Evolutionary conservation across 1,140 invertebrate species (phyloP).

Genomic region (Calosoma granatense): DNA sequence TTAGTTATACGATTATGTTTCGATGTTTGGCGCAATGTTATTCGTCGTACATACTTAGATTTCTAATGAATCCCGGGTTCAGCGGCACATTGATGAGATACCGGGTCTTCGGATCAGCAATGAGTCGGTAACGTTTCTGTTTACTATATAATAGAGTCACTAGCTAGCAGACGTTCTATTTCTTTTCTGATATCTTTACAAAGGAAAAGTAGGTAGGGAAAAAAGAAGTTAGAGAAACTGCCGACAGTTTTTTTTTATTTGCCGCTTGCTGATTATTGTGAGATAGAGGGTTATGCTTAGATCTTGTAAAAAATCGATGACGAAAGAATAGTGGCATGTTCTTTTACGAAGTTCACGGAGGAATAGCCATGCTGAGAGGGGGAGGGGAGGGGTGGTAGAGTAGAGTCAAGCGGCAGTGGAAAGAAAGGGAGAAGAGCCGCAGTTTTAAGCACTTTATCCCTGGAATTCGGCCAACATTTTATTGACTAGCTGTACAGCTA

Average conservation of each 20-base stretch:
- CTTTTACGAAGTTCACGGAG: too few relatives aligned
- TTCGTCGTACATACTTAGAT: too few relatives aligned
- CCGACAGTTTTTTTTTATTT: conserved; percentile 3
- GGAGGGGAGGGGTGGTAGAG: neutral
- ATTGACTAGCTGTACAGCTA: conserved; percentile 1
- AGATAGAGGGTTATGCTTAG: conserved; percentile 1
- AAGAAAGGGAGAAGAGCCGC: neutral
- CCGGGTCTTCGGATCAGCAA: too few relatives aligned
- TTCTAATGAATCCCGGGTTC: too few relatives aligned
- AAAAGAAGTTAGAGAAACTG: conserved; percentile 1
- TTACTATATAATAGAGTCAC: too few relatives aligned
- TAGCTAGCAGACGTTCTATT: neutral
- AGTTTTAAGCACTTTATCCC: conserved; percentile 7
- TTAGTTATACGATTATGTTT: too few relatives aligned
- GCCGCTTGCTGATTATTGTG: neutral
- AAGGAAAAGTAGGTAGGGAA: neutral
- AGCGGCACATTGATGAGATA: too few relatives aligned
- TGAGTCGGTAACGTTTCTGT: too few relatives aligned
- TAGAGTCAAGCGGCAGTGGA: neutral
- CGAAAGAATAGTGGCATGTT: too few relatives aligned
- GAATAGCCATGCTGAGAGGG: neutral
- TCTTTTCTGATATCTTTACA: neutral
- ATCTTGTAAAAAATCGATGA: neutral
- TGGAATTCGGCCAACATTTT: conserved; percentile 4
- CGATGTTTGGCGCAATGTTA: too few relatives aligned